A percentile compares a stretch with the other conserved stretches of the same genome.
Conservation (phyloP, 30 jellyfish, hydroid and myxozoan species). For the Turritopsis dohrnii region DNA sequence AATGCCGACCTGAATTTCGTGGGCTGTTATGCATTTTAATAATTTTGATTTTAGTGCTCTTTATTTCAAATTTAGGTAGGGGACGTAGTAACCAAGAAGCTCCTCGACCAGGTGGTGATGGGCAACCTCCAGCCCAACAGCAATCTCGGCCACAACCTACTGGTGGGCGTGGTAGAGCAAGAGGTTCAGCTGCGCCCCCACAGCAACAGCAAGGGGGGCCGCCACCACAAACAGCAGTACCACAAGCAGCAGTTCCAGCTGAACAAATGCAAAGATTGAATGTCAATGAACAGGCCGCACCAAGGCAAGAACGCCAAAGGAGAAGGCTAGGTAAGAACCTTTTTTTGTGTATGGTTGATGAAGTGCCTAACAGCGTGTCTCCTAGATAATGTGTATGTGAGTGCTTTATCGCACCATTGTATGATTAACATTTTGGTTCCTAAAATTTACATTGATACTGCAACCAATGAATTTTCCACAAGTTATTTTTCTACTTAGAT, state of each 20-base stretch:
- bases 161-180: conserved; percentile 71
- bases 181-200: conserved; percentile 47
- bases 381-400: too few relatives aligned
- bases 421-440: too few relatives aligned
- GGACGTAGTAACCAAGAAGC: conserved; percentile 52
- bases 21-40: too few relatives aligned
- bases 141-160: conserved; percentile 31
- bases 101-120: conserved; percentile 61
- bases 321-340: conserved; percentile 27
- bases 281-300: conserved; percentile 22
- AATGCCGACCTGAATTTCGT: too few relatives aligned
- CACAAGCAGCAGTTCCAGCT: conserved; percentile 42
- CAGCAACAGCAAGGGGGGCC: conserved; percentile 40
- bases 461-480: too few relatives aligned
- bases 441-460: too few relatives aligned
- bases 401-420: too few relatives aligned
- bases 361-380: too few relatives aligned
- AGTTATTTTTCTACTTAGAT: too few relatives aligned
- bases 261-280: conserved; percentile 38
- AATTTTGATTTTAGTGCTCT: not conserved
- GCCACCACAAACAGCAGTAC: conserved; percentile 31
- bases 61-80: conserved; percentile 40
- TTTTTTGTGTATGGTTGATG: not conserved
- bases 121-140: conserved; percentile 39
- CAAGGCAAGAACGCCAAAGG: conserved; percentile 43